Evolutionary conservation across 2,113 vertebrate species (phyloP).

Genomic region (Salvelinus sp.): DNA sequence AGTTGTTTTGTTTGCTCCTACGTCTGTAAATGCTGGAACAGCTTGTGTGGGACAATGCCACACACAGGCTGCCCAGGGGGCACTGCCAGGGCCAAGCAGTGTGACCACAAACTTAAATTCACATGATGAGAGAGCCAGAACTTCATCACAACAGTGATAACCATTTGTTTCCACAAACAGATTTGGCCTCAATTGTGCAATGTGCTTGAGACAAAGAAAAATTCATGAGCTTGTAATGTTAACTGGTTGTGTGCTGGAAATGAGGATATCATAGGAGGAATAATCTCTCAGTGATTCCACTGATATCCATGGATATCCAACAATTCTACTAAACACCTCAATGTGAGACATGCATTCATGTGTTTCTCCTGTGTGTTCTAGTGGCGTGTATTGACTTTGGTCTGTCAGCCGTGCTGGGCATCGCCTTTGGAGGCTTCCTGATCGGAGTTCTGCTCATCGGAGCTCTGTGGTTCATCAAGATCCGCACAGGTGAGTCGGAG

Average conservation of each 20-base stretch:
- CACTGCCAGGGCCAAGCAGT: slow-evolving; percentile 10
- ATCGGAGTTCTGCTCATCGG: slow-evolving; percentile 92
- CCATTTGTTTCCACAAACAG: neutral
- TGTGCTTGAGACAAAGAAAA: neutral
- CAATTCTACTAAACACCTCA: too few relatives aligned
- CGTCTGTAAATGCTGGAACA: slow-evolving; percentile 9
- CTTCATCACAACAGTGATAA: neutral
- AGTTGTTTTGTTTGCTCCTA: slow-evolving; percentile 8
- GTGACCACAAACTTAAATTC: slow-evolving; percentile 28
- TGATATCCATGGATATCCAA: too few relatives aligned
- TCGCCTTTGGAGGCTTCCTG: slow-evolving; percentile 92
- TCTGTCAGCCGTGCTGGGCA: slow-evolving; percentile 82
- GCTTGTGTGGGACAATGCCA: slow-evolving; percentile 13
- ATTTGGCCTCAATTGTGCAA: neutral
- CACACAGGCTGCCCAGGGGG: slow-evolving; percentile 6
- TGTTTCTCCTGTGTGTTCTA: slow-evolving; percentile 45
- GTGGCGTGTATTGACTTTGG: slow-evolving; percentile 68
- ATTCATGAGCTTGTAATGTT: slow-evolving; percentile 2
- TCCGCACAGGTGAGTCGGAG: slow-evolving; percentile 83
- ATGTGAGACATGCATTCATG: slow-evolving; percentile 29
- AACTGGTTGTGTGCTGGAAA: neutral
- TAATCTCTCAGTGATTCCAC: too few relatives aligned
- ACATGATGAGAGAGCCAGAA: slow-evolving; percentile 18
- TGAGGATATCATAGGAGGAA: neutral
- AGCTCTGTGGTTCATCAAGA: slow-evolving; percentile 92